Evolutionary conservation across 2,113 vertebrate genomes (phyloP).

Genomic region (Alces alces): DNA sequence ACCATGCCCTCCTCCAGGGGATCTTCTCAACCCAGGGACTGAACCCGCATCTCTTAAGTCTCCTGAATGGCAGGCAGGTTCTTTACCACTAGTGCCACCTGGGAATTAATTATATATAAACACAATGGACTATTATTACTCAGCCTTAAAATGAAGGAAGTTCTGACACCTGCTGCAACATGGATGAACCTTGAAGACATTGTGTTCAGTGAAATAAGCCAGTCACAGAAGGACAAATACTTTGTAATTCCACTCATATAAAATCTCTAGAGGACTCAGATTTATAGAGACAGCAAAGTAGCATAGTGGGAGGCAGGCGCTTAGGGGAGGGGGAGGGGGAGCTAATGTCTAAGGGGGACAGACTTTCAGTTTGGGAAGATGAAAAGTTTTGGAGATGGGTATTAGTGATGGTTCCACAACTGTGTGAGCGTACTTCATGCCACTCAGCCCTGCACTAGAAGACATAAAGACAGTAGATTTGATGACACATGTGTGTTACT

Average conservation of each 20-base stretch:
- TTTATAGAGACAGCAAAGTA: neutral
- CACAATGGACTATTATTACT: rapidly evolving
- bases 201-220: neutral
- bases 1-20: neutral
- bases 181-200: neutral
- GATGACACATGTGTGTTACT: neutral
- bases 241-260: rapidly evolving
- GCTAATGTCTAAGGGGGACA: too few relatives aligned
- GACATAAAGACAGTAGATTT: too few relatives aligned
- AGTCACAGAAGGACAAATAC: neutral
- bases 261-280: neutral
- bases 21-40: neutral
- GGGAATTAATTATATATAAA: neutral
- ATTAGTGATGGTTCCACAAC: rapidly evolving
- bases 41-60: neutral
- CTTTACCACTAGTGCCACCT: neutral
- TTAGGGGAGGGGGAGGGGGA: too few relatives aligned
- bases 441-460: rapidly evolving
- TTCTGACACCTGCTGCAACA: rapidly evolving
- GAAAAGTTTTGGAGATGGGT: neutral
- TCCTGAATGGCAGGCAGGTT: neutral
- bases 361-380: neutral
- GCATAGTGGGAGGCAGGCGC: too few relatives aligned
- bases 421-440: rapidly evolving
- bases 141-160: neutral